Conservation (phyloP, 2,797 vertebrate genomes). For the Sebastes trivittatus region DNA sequence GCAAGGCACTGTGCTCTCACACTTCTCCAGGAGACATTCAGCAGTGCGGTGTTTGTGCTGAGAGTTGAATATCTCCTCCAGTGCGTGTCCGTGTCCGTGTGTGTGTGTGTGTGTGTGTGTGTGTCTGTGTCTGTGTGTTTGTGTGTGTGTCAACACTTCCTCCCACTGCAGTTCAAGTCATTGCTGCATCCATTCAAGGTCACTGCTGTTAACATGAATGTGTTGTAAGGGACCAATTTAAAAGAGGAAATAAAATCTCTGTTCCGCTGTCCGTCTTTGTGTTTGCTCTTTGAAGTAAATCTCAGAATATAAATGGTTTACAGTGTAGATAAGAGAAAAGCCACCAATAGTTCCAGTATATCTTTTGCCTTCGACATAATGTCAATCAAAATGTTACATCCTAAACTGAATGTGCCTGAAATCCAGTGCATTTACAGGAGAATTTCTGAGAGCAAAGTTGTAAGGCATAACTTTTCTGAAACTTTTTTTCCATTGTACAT, state of each 20-base stretch:
- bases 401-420: not conserved
- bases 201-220: constrained; percentile 10
- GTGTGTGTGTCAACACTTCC: constrained; percentile 10
- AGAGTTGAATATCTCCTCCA: not conserved
- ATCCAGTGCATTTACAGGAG: not conserved
- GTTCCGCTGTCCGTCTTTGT: not conserved
- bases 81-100: not conserved
- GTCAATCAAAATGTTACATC: not conserved
- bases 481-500: constrained; percentile 5
- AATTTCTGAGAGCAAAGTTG: not conserved
- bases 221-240: not conserved
- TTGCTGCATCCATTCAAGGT: constrained; percentile 4
- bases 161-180: constrained; percentile 26
- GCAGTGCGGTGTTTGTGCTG: not conserved
- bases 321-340: not conserved
- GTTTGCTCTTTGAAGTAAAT: not conserved
- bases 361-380: not conserved
- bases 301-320: not conserved
- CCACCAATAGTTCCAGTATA: not conserved
- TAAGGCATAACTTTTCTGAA: constrained; percentile 6
- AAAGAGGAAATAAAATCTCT: not conserved
- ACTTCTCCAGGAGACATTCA: not conserved
- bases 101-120: not conserved
- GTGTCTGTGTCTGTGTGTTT: not conserved
- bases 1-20: constrained; percentile 4